Percentiles rank a stretch among this genome's conserved stretches.
Conservation (phyloP, 1,140 invertebrate genomes). For the Heliconius eleuchia region DNA sequence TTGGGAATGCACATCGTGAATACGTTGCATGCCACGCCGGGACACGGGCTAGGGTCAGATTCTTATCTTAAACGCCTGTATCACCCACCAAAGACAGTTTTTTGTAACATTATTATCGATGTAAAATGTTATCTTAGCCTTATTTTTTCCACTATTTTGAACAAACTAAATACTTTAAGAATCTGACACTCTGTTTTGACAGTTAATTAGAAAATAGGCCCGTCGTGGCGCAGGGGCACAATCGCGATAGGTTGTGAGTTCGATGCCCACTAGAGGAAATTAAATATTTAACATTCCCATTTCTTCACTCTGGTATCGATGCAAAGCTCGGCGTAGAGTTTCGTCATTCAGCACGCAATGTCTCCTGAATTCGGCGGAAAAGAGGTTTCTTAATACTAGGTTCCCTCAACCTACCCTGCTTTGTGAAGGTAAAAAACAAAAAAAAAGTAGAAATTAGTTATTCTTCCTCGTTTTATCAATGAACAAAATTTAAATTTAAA, state of each 20-base stretch:
- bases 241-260: too few species aligned
- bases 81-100: constrained; percentile 78
- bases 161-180: constrained; percentile 6
- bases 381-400: too few species aligned
- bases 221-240: too few species aligned
- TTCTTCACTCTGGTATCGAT: too few species aligned
- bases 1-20: constrained; percentile 72
- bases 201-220: constrained; percentile 1
- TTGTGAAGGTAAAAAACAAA: too few species aligned
- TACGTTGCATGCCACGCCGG: constrained; percentile 69
- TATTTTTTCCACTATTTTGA: constrained; percentile 37
- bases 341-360: too few species aligned
- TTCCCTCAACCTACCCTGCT: too few species aligned
- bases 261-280: too few species aligned
- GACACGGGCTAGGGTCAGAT: constrained; percentile 73
- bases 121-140: constrained; percentile 57
- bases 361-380: too few species aligned
- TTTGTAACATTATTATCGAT: constrained; percentile 74
- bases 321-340: too few species aligned
- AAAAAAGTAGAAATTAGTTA: background rate
- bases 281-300: too few species aligned
- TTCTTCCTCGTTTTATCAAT: background rate
- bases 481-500: constrained; percentile 23
- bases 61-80: constrained; percentile 80
- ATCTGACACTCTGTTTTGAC: constrained; percentile 1